phyloP scores from a whole-genome alignment of 2,113 vertebrate genomes.

The Bostrychus sinensis region DNA sequence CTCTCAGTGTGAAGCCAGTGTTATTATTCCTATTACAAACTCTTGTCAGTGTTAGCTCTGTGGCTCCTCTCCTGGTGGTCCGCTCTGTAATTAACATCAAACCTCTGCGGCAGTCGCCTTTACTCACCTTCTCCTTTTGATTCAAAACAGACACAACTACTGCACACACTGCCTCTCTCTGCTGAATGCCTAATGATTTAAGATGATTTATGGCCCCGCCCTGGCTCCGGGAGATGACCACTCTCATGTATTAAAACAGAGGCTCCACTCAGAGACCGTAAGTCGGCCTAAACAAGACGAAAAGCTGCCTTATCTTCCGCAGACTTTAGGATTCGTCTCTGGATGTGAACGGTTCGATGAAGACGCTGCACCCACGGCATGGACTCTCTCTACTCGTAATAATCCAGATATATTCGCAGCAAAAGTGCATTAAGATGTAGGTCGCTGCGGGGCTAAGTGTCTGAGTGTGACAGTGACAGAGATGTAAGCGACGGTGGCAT shows the following conservation, averaged over 20 bases:
- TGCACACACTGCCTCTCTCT: slow-evolving; percentile 8
- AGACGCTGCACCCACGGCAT: slow-evolving; percentile 7
- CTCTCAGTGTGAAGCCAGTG: slow-evolving; percentile 18
- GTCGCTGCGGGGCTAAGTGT: slow-evolving; percentile 70
- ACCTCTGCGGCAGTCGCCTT: slow-evolving; percentile 23
- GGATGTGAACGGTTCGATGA: no score
- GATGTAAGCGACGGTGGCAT: slow-evolving; percentile 66
- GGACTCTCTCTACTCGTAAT: slow-evolving; percentile 48
- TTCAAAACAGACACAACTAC: slow-evolving; percentile 30
- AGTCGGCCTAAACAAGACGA: slow-evolving; percentile 48
- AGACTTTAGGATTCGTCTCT: slow-evolving; percentile 11
- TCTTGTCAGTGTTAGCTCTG: slow-evolving; percentile 20
- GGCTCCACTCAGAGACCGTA: slow-evolving; percentile 11
- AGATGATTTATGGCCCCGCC: slow-evolving; percentile 69
- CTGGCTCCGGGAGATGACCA: slow-evolving; percentile 47
- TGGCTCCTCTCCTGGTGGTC: slow-evolving; percentile 31
- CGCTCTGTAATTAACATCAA: slow-evolving; percentile 37
- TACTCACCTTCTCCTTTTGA: slow-evolving; percentile 30
- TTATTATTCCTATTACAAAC: slow-evolving; percentile 19
- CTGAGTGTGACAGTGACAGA: slow-evolving; percentile 66
- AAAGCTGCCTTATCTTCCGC: slow-evolving; percentile 28
- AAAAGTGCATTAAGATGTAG: slow-evolving; percentile 72
- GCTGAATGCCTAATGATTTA: slow-evolving; percentile 67
- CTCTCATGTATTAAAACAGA: slow-evolving; percentile 75
- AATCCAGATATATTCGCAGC: slow-evolving; percentile 63